phyloP scores from a whole-genome alignment of 1,140 invertebrate species.

The Neelides sp. region DNA sequence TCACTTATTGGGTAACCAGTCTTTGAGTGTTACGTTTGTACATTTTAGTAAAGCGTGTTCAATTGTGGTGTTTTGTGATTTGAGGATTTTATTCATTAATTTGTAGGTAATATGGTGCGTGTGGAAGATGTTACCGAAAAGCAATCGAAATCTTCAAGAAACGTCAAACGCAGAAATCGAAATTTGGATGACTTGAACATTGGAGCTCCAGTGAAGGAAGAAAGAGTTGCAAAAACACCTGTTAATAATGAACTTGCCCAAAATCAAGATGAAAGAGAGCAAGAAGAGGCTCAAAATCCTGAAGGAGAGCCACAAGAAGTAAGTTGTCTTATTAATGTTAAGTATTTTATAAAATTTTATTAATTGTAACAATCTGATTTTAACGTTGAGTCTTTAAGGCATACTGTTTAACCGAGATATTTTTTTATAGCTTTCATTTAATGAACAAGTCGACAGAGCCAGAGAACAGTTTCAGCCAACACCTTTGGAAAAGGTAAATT shows the following conservation, averaged over 20 bases:
- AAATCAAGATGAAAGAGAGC: neutral
- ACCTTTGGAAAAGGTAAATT: constrained; percentile 62
- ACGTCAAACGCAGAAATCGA: neutral
- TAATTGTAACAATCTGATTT: neutral
- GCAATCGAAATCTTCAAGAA: neutral
- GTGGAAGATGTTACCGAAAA: constrained; percentile 20
- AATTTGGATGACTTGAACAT: neutral
- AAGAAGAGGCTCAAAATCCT: neutral
- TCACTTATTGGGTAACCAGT: too few species aligned
- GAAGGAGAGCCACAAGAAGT: too few species aligned
- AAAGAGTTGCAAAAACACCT: neutral
- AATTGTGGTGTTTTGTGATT: too few species aligned
- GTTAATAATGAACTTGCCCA: neutral
- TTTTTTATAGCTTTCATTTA: constrained; percentile 16
- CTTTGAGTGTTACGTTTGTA: too few species aligned
- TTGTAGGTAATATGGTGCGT: constrained; percentile 13
- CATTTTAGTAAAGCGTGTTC: too few species aligned
- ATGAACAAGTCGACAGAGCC: constrained; percentile 30
- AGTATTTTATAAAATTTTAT: neutral
- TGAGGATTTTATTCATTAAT: too few species aligned
- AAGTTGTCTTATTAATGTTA: neutral
- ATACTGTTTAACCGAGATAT: neutral
- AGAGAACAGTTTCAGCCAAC: constrained; percentile 46
- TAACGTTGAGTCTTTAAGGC: neutral
- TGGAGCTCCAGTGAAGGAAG: neutral